These are phyloP conservation scores for Catostomus latipinnis DNA, from an alignment of 2,797 vertebrate species.

Conservation along the genomic window DNA sequence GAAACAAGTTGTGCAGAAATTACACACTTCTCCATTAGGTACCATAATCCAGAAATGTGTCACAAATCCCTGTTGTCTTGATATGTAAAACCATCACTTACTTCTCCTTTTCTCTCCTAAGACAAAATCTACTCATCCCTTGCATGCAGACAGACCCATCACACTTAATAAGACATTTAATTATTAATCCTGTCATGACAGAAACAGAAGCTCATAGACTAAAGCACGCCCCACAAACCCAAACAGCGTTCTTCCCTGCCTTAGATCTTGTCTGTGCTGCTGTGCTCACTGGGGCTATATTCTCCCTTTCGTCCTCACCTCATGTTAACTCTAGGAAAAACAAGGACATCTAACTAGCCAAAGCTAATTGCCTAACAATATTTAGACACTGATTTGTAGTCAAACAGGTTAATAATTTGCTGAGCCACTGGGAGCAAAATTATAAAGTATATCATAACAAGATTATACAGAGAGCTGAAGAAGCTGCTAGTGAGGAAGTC, in stretches of 20 bases:
- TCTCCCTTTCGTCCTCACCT: constrained; percentile 15
- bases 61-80: not conserved
- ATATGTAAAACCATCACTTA: constrained; percentile 9
- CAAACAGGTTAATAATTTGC: constrained; percentile 27
- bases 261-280: not conserved
- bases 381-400: not conserved
- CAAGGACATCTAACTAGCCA: constrained; percentile 36
- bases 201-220: constrained; percentile 30
- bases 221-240: constrained; percentile 5
- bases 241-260: not conserved
- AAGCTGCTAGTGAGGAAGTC: not conserved
- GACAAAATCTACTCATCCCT: constrained; percentile 5
- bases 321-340: constrained; percentile 18
- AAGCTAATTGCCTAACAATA: constrained; percentile 45
- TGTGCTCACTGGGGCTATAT: constrained; percentile 7
- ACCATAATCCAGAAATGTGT: not conserved
- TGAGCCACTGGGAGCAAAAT: constrained; percentile 6
- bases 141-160: constrained; percentile 34
- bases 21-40: not conserved
- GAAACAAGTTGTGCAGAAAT: too few relatives aligned
- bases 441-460: not conserved
- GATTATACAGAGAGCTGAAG: not conserved
- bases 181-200: constrained; percentile 44
- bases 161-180: constrained; percentile 44
- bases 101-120: constrained; percentile 16